Conservation (phyloP, 2,888 invertebrate genomes). For the Morinoia aosen region DNA sequence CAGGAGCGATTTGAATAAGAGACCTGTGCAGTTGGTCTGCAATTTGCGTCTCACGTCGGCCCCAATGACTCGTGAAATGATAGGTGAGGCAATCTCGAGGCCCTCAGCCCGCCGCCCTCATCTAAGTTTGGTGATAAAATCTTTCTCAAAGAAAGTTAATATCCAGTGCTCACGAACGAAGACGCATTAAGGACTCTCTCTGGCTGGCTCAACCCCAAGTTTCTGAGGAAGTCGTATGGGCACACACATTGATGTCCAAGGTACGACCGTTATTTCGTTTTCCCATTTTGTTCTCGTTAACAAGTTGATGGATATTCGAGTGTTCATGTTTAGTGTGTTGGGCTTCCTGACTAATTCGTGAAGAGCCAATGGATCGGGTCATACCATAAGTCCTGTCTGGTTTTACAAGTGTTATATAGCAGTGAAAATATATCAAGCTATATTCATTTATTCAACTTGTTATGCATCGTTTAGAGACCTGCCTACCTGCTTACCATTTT, state of each 20-base stretch:
- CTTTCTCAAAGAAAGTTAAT: neutral
- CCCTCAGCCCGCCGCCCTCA: neutral
- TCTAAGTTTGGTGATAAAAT: conserved; percentile 3
- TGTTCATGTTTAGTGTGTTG: too few species aligned
- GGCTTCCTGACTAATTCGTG: too few species aligned
- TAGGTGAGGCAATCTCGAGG: conserved; percentile 12
- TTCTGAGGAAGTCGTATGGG: neutral
- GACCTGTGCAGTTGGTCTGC: neutral
- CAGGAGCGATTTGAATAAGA: neutral
- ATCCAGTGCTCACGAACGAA: neutral
- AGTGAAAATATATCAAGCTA: too few species aligned
- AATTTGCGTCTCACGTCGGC: neutral
- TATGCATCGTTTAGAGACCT: too few species aligned
- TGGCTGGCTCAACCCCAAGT: neutral
- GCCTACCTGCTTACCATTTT: too few species aligned
- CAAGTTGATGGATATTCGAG: neutral
- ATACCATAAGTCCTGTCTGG: too few species aligned
- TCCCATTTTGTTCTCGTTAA: neutral
- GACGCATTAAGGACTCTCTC: neutral
- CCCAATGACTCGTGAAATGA: neutral
- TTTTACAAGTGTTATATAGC: too few species aligned
- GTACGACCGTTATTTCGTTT: neutral
- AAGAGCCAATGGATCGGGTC: too few species aligned
- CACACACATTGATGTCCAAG: neutral
- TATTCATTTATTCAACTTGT: too few species aligned